A percentile compares a stretch with the other conserved stretches of the same genome.
Conservation (phyloP, 1,140 invertebrate genomes). For the Maconellicoccus hirsutus region DNA sequence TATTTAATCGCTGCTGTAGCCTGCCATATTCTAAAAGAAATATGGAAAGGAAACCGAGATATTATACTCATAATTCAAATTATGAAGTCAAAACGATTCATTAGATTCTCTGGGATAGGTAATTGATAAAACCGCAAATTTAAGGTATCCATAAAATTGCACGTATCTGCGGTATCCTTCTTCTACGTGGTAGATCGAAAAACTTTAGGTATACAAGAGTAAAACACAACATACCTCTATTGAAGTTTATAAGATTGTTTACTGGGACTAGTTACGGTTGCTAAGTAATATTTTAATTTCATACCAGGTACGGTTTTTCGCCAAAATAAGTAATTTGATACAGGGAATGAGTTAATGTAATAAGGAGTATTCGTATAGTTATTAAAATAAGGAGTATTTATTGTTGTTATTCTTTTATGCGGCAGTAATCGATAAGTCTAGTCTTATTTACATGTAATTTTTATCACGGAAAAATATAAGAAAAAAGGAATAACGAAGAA, state of each 20-base stretch:
- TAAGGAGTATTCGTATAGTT: slow-evolving; percentile 3
- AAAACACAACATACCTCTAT: too few relatives aligned
- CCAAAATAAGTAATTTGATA: slow-evolving; percentile 19
- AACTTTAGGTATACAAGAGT: too few relatives aligned
- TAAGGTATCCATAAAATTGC: too few relatives aligned
- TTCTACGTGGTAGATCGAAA: too few relatives aligned
- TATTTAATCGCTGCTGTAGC: too few relatives aligned
- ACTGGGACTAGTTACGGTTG: neutral
- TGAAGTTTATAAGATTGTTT: neutral
- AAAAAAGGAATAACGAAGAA: neutral
- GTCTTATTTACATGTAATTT: slow-evolving; percentile 3
- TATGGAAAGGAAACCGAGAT: too few relatives aligned
- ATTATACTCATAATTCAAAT: too few relatives aligned
- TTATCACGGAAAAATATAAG: neutral
- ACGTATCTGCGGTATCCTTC: too few relatives aligned
- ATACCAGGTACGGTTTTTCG: slow-evolving; percentile 17
- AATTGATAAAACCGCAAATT: too few relatives aligned
- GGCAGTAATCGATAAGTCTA: slow-evolving; percentile 10
- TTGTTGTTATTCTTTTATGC: slow-evolving; percentile 19
- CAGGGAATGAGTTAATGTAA: neutral
- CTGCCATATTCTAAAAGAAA: too few relatives aligned
- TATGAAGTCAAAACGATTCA: too few relatives aligned
- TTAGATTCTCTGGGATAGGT: too few relatives aligned
- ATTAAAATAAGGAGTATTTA: slow-evolving; percentile 20
- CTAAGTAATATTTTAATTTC: neutral